These are phyloP conservation scores for Psylliodes chrysocephalus DNA, from an alignment of 2,888 invertebrate genomes.

Conservation along the genomic window DNA sequence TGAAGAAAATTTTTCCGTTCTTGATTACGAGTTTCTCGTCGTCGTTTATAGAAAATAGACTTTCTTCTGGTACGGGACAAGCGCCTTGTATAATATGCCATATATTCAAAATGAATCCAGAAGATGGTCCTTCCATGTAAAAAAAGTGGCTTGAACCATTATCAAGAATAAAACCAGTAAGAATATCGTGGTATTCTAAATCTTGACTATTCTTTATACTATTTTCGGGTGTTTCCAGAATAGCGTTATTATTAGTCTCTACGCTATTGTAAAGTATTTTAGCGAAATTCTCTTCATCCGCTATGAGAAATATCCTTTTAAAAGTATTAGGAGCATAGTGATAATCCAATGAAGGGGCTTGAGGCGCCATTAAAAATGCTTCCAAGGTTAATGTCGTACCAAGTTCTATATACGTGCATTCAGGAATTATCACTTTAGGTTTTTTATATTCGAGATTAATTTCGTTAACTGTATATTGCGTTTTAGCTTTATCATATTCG, in stretches of 20 bases:
- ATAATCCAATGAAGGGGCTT: conserved; percentile 43
- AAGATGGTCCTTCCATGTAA: conserved; percentile 50
- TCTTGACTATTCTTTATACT: conserved; percentile 3
- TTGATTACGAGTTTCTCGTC: neutral
- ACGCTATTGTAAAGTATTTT: conserved; percentile 37
- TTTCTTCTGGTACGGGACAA: conserved; percentile 14
- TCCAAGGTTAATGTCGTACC: conserved; percentile 49
- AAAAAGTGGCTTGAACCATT: conserved; percentile 48
- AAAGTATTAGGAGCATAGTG: conserved; percentile 45
- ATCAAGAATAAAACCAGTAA: conserved; percentile 53
- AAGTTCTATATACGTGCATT: conserved; percentile 39
- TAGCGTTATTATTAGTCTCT: conserved; percentile 42
- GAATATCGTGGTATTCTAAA: conserved; percentile 35
- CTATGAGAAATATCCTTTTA: conserved; percentile 48
- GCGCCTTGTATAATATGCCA: conserved; percentile 45
- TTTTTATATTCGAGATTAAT: conserved; percentile 35
- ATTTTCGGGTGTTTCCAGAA: conserved; percentile 28
- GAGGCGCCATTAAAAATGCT: conserved; percentile 50
- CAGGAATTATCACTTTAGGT: conserved; percentile 12
- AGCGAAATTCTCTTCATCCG: conserved; percentile 38
- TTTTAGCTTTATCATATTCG: conserved; percentile 23
- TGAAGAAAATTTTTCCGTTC: conserved; percentile 52
- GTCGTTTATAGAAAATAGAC: neutral
- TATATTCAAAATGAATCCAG: conserved; percentile 50
- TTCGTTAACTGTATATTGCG: conserved; percentile 28